phyloP scores from a whole-genome alignment of 2,888 invertebrate genomes.

The Lordiphosa fenestrarum region DNA sequence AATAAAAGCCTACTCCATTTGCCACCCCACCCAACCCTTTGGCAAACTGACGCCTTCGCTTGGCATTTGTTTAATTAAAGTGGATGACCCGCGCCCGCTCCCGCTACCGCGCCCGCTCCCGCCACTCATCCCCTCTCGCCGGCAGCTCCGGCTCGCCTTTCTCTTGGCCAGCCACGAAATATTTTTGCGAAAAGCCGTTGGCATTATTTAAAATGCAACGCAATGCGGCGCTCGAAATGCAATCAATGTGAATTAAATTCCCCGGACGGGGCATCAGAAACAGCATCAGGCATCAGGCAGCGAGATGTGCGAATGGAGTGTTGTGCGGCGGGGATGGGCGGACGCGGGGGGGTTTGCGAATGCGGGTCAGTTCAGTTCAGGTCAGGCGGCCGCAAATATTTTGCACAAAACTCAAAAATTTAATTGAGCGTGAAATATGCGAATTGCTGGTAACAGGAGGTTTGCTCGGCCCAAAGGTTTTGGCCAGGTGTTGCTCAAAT shows the following conservation, averaged over 20 bases:
- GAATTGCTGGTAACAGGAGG: conserved; percentile 7
- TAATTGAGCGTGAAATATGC: conserved; percentile 68
- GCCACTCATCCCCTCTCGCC: conserved; percentile 8
- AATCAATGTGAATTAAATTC: conserved; percentile 72
- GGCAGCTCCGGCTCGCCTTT: background rate
- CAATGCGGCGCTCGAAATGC: conserved; percentile 71
- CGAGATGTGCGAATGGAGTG: conserved; percentile 5
- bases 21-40: too few species aligned
- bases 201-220: conserved; percentile 74
- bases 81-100: conserved; percentile 41
- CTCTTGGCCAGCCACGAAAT: conserved; percentile 35
- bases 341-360: conserved; percentile 4
- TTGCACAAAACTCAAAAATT: conserved; percentile 43
- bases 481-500: too few species aligned
- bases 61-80: conserved; percentile 72
- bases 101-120: conserved; percentile 16
- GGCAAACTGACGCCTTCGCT: conserved; percentile 27
- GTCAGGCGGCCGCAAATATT: conserved; percentile 43
- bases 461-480: too few species aligned
- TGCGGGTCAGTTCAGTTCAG: conserved; percentile 33
- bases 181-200: conserved; percentile 69
- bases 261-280: conserved; percentile 26
- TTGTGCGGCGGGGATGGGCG: conserved; percentile 38
- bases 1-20: too few species aligned
- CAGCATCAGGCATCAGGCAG: conserved; percentile 14